Base-by-base conservation (phyloP, 2,797 vertebrate genomes). In the Gadopsis bispinosus region DNA sequence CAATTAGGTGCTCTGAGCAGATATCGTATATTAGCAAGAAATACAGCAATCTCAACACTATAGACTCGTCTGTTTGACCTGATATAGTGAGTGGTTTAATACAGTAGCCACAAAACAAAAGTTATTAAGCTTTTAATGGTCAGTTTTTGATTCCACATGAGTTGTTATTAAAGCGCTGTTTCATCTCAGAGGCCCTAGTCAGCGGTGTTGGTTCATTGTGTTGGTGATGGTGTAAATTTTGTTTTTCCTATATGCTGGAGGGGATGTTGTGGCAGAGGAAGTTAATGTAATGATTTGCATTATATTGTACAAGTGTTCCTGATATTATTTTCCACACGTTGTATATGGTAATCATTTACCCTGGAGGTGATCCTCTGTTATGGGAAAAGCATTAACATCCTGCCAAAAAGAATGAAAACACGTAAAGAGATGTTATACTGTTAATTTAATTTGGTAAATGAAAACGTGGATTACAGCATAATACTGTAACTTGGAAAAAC, bases 261-360 rank as follows among this genome's bases (percentile, higher is more conserved):
- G 13, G 12, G 11, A 35, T 19, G 12, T 29, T 64, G 7, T 72
- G 63, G 7, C 11, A 22, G 17, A 0, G 9, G 51, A 20, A 16
- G 9, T 58, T 39, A n/a, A 39, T 65, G 20, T 37, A 37, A 29
- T 65, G 2, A 39, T 26, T 56, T n/a, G 3, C 33, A 56, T 67
- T n/a, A 31, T 60, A 55, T 53, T 73, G 33, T 35, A 10, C 7
- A 51, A 67, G 39, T 16, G 7, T 61, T 68, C 9, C 39, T 61
- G 33, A 20, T 63, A 16, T 29, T 37, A 20, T 45, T 69, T 51
- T 41, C 2, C 47, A 41, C 22, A 31, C 12, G 7, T 11, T 26
- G 2, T 37, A 39, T 11, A 17, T 56, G 35, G 3, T 69, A 56
- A 69, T 47, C 8, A 14, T 17, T 48, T 17, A 31, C 16, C n/a